Conservation (phyloP, 2,888 invertebrate species). For the Phania funesta region DNA sequence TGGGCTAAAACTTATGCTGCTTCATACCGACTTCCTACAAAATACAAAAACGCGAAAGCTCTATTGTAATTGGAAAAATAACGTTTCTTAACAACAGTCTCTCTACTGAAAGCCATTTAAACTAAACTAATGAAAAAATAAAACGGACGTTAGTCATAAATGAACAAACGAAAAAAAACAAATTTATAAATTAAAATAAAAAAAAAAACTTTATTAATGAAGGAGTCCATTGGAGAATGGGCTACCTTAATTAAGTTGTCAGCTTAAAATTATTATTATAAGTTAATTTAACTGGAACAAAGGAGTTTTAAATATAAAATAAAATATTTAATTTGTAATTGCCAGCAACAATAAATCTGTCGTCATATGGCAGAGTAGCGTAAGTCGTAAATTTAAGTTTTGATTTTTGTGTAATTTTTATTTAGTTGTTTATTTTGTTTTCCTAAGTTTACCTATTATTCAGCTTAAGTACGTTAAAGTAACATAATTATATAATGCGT, state of each 20-base stretch:
- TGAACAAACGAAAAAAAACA: background rate
- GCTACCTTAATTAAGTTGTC: constrained; percentile 27
- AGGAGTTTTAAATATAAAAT: background rate
- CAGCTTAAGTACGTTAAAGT: too few species aligned
- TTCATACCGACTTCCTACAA: background rate
- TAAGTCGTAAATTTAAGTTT: too few species aligned
- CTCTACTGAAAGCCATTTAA: background rate
- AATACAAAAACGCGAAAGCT: background rate
- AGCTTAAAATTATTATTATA: constrained; percentile 4
- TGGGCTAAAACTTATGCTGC: constrained; percentile 37
- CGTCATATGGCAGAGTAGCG: too few species aligned
- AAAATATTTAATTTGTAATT: background rate
- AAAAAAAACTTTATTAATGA: constrained; percentile 13
- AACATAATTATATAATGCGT: too few species aligned
- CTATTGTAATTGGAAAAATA: background rate
- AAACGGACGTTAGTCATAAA: constrained; percentile 26
- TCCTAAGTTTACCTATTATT: too few species aligned
- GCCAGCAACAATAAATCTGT: background rate
- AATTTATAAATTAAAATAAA: background rate
- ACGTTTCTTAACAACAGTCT: background rate
- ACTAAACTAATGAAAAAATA: constrained; percentile 26
- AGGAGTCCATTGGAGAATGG: constrained; percentile 12
- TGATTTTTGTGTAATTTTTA: too few species aligned
- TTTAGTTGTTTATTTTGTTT: too few species aligned
- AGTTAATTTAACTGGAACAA: constrained; percentile 3